phyloP scores from a whole-genome alignment of 1,140 invertebrate species.

The Eupeodes corollae region DNA sequence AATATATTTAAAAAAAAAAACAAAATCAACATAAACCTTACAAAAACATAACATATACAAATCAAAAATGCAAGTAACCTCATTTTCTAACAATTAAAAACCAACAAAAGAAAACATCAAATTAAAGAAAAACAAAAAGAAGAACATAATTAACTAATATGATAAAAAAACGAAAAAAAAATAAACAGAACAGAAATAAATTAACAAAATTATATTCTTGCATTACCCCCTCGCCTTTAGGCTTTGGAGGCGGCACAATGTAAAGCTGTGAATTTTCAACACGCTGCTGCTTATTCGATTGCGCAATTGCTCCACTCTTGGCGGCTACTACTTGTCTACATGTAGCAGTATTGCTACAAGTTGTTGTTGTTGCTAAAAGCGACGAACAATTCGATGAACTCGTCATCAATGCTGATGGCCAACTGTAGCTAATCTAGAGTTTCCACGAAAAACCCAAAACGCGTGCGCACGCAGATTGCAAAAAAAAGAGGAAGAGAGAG shows the following conservation, averaged over 20 bases:
- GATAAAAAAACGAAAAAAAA: neutral
- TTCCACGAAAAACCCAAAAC: neutral
- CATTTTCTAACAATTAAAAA: neutral
- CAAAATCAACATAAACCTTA: no score
- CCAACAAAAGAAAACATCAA: neutral
- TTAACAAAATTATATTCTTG: neutral
- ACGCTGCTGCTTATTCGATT: slow-evolving; percentile 10
- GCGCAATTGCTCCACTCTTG: slow-evolving; percentile 1
- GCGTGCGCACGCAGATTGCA: no score
- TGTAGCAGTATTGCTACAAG: neutral
- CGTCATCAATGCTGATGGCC: slow-evolving; percentile 4
- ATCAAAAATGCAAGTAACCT: no score
- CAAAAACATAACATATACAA: no score
- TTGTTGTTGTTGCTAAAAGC: neutral
- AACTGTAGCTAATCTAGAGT: slow-evolving; percentile 15
- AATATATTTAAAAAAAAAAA: no score
- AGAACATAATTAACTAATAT: no score
- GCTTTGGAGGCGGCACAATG: slow-evolving; percentile 5
- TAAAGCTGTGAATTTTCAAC: neutral
- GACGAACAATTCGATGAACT: neutral
- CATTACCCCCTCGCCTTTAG: neutral
- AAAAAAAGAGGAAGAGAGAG: neutral
- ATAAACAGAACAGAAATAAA: neutral
- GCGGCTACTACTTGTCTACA: neutral
- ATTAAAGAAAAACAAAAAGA: neutral